Percentiles rank a stretch among this genome's conserved stretches.
Evolutionary conservation across 2,797 vertebrate species (phyloP).

Genomic region (Picus viridis): DNA sequence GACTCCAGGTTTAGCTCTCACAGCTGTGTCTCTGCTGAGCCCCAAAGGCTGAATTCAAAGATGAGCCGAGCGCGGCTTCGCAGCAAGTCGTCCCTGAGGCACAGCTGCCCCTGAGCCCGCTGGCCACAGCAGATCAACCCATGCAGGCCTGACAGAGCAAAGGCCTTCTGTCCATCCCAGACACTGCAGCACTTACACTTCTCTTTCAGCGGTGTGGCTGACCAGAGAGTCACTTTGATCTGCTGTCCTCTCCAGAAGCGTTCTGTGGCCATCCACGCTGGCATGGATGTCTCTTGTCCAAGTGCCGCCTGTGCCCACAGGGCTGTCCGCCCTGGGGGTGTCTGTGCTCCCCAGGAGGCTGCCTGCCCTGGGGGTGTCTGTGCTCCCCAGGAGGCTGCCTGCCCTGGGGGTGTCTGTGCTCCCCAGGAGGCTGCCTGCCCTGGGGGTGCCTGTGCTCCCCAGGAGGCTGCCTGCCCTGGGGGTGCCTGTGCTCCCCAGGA

Average conservation of each 20-base stretch:
- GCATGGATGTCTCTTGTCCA: neutral
- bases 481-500: constrained; percentile 59
- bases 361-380: neutral
- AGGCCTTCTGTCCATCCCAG: neutral
- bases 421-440: constrained; percentile 58
- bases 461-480: constrained; percentile 59
- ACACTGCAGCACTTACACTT: constrained; percentile 20
- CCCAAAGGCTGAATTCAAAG: neutral
- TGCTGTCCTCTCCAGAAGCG: constrained; percentile 34
- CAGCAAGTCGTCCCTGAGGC: neutral
- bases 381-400: constrained; percentile 70
- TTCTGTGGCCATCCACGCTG: constrained; percentile 11
- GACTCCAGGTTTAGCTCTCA: neutral
- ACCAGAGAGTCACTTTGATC: constrained; percentile 13
- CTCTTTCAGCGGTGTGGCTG: constrained; percentile 51
- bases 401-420: constrained; percentile 54
- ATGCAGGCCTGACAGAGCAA: constrained; percentile 10
- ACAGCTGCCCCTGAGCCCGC: neutral
- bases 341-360: neutral
- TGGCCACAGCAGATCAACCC: constrained; percentile 59
- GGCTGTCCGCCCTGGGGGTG: constrained; percentile 46
- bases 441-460: constrained; percentile 56
- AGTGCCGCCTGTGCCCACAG: neutral
- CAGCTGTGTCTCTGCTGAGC: neutral
- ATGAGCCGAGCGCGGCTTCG: neutral